Conservation (phyloP, 2,888 invertebrate genomes). For the Drosophila anomelani region DNA sequence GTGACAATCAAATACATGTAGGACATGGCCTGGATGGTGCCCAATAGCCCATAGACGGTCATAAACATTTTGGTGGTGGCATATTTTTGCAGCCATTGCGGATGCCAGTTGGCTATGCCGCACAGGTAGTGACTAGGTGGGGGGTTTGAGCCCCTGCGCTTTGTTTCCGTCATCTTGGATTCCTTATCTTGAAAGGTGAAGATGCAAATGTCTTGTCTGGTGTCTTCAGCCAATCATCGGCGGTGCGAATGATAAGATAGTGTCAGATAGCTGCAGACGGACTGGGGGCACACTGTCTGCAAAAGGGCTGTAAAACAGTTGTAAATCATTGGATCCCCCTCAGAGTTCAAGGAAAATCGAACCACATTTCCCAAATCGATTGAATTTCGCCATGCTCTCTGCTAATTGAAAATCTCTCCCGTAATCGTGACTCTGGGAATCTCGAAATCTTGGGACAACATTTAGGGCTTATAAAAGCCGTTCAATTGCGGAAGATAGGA, state of each 20-base stretch:
- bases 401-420: conserved; percentile 18
- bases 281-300: not conserved
- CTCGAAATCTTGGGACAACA: conserved; percentile 19
- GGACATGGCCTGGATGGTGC: conserved; percentile 88
- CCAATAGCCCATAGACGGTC: conserved; percentile 87
- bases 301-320: not conserved
- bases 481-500: conserved; percentile 41
- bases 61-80: conserved; percentile 87
- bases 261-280: not conserved
- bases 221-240: conserved; percentile 19
- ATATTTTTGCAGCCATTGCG: conserved; percentile 86
- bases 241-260: conserved; percentile 26
- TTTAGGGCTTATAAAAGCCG: conserved; percentile 42
- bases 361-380: rapidly evolving
- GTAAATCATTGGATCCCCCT: conserved; percentile 5
- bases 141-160: conserved; percentile 41
- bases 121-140: conserved; percentile 83
- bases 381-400: conserved; percentile 17
- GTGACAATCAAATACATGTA: conserved; percentile 88
- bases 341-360: not conserved
- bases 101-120: conserved; percentile 86
- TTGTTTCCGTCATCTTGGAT: conserved; percentile 58
- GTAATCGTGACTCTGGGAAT: conserved; percentile 57
- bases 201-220: conserved; percentile 23
- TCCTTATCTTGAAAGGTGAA: conserved; percentile 12